These are phyloP conservation scores for Gallinago undulata DNA, from an alignment of 2,113 vertebrate species.

Conservation along the genomic window DNA sequence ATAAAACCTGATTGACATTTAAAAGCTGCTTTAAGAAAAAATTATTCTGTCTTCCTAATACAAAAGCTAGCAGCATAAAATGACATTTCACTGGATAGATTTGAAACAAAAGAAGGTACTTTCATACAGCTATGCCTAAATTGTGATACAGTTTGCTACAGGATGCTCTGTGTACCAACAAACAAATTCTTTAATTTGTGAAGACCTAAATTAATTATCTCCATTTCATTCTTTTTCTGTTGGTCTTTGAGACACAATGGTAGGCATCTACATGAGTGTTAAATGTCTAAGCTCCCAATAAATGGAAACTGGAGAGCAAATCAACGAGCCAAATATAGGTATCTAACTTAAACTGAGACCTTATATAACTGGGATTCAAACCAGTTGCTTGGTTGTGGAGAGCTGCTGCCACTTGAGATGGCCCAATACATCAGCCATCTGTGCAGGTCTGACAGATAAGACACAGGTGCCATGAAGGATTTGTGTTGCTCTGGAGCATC, in stretches of 20 bases:
- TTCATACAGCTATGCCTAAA: background rate
- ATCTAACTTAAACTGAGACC: constrained; percentile 12
- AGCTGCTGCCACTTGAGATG: constrained; percentile 44
- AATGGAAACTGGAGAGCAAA: background rate
- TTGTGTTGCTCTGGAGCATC: background rate
- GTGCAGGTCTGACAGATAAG: constrained; percentile 34
- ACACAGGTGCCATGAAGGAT: constrained; percentile 13
- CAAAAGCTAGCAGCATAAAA: background rate
- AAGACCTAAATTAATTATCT: background rate
- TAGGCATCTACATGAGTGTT: background rate
- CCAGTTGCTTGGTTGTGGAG: background rate
- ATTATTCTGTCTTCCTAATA: background rate
- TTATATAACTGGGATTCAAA: constrained; percentile 29
- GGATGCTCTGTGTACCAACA: background rate
- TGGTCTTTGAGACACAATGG: background rate
- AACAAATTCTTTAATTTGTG: background rate
- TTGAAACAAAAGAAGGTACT: background rate
- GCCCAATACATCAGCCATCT: background rate
- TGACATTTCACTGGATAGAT: background rate
- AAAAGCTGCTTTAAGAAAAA: background rate
- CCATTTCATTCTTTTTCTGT: background rate
- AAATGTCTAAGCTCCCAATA: background rate
- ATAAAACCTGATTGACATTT: background rate
- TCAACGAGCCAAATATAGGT: constrained; percentile 10
- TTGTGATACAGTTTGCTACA: background rate